Conservation (phyloP, 2,888 invertebrate species). For the Ceriagrion tenellum region DNA sequence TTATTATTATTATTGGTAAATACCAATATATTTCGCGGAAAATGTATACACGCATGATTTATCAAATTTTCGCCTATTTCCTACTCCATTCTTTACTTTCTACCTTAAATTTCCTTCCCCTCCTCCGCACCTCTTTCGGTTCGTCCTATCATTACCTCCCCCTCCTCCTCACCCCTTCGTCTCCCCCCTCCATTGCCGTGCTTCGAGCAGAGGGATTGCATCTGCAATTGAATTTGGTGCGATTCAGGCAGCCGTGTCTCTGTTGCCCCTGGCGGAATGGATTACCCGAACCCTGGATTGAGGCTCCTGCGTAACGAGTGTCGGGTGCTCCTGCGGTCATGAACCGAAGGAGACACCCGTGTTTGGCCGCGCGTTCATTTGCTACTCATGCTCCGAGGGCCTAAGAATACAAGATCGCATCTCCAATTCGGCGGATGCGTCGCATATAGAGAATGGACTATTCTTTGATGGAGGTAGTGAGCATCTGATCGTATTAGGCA, state of each 20-base stretch:
- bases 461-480: background rate
- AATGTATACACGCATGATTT: too few species aligned
- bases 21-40: too few species aligned
- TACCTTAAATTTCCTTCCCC: too few species aligned
- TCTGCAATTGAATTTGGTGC: background rate
- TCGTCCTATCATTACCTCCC: background rate
- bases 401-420: background rate
- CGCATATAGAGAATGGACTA: background rate
- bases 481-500: background rate
- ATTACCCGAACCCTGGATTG: background rate
- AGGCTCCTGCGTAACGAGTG: slow-evolving; percentile 9
- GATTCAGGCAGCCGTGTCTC: background rate
- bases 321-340: slow-evolving; percentile 17
- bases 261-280: background rate
- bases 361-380: slow-evolving; percentile 19
- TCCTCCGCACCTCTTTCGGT: too few species aligned
- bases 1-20: too few species aligned
- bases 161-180: background rate
- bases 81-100: too few species aligned
- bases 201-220: background rate
- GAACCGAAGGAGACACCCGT: background rate
- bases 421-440: background rate
- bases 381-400: background rate
- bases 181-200: background rate
- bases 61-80: too few species aligned